phyloP scores from a whole-genome alignment of 2,113 vertebrate genomes.

The Cottus gobio region DNA sequence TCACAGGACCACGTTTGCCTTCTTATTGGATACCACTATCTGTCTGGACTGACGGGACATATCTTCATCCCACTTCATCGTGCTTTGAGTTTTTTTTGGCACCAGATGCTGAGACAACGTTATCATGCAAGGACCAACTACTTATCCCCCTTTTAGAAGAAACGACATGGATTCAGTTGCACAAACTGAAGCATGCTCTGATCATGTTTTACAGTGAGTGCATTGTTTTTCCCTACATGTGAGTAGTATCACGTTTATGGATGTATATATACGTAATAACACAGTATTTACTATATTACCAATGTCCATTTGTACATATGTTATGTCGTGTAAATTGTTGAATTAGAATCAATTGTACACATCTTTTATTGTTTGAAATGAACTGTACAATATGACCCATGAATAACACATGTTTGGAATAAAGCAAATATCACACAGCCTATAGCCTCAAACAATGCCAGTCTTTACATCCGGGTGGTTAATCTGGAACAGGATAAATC shows the following conservation, averaged over 20 bases:
- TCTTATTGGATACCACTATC: neutral
- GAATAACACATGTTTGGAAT: conserved; percentile 36
- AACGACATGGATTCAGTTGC: neutral
- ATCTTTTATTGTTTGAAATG: conserved; percentile 35
- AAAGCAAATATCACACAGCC: conserved; percentile 17
- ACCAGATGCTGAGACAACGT: conserved; percentile 12
- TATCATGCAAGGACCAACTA: neutral
- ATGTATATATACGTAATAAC: conserved; percentile 23
- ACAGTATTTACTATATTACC: conserved; percentile 1
- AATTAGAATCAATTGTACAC: conserved; percentile 10
- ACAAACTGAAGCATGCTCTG: neutral
- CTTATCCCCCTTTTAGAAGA: neutral
- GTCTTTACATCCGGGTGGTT: neutral
- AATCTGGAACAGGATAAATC: neutral
- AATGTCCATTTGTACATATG: conserved; percentile 24
- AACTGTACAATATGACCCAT: neutral
- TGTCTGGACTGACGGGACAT: neutral
- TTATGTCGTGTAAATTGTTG: conserved; percentile 4
- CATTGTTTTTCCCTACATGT: neutral
- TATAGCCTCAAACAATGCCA: neutral
- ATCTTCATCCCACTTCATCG: neutral
- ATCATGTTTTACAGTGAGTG: neutral
- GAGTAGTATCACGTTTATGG: neutral
- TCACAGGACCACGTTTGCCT: neutral
- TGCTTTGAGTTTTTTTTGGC: conserved; percentile 3